These are phyloP conservation scores for Spodoptera litura DNA, from an alignment of 1,140 invertebrate species.

Conservation along the genomic window DNA sequence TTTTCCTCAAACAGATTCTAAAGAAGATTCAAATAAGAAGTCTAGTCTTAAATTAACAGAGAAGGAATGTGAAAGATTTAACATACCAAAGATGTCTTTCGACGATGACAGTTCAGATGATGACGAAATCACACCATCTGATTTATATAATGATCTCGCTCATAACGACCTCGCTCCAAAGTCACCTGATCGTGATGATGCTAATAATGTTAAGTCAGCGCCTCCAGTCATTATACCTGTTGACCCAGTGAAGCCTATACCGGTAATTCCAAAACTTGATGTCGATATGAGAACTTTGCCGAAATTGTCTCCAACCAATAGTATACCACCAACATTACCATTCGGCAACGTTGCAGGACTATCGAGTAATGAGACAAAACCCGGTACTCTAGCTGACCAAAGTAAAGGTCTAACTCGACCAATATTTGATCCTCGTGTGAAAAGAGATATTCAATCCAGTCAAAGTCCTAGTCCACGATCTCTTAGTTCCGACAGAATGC, in stretches of 20 bases:
- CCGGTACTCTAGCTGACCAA: constrained; percentile 35
- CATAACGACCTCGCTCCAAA: constrained; percentile 77
- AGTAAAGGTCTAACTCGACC: constrained; percentile 42
- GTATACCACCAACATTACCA: constrained; percentile 10
- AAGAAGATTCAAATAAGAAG: constrained; percentile 73
- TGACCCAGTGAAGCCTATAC: constrained; percentile 68
- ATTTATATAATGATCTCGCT: constrained; percentile 68
- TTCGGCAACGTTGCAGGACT: not conserved
- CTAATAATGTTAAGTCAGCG: constrained; percentile 59
- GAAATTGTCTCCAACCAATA: constrained; percentile 40
- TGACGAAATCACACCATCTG: constrained; percentile 59
- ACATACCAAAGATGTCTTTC: constrained; percentile 80
- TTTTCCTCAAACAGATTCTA: constrained; percentile 9
- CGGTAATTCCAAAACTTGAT: constrained; percentile 63
- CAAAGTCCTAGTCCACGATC: constrained; percentile 51
- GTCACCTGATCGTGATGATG: constrained; percentile 77
- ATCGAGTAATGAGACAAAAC: constrained; percentile 6
- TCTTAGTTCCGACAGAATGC: constrained; percentile 44
- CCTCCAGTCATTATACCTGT: constrained; percentile 77
- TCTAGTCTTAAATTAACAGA: constrained; percentile 81
- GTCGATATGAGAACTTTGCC: constrained; percentile 76
- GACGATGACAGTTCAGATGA: constrained; percentile 69
- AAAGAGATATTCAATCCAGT: constrained; percentile 54
- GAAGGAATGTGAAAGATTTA: constrained; percentile 87
- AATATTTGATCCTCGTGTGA: constrained; percentile 63